Conservation (phyloP, 2,797 vertebrate genomes). For the Myotis pilosus region DNA sequence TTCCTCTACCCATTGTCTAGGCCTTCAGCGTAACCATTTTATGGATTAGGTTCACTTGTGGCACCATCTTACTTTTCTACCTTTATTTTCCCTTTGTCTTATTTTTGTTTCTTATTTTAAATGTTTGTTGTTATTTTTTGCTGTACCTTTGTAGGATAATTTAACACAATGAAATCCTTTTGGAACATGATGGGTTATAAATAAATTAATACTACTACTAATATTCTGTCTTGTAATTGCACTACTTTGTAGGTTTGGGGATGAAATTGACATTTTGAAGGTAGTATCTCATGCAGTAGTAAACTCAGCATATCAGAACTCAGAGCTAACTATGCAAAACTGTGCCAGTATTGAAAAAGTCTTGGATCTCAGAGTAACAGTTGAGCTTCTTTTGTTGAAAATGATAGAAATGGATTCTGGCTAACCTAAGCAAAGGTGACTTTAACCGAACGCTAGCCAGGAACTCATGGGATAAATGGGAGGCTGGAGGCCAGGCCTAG, state of each 20-base stretch:
- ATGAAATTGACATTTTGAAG: slow-evolving; percentile 67
- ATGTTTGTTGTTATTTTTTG: slow-evolving; percentile 11
- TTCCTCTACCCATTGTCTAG: neutral
- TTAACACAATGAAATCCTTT: slow-evolving; percentile 62
- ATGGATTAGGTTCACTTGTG: neutral
- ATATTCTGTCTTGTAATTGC: slow-evolving; percentile 54
- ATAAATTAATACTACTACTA: slow-evolving; percentile 63
- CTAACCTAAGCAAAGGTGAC: neutral
- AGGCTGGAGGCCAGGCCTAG: neutral
- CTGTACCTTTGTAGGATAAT: slow-evolving; percentile 44
- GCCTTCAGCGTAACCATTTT: neutral
- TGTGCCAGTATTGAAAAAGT: neutral
- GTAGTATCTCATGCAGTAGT: slow-evolving; percentile 63
- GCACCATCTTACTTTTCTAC: neutral
- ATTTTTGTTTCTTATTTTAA: slow-evolving; percentile 45
- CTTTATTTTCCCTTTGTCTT: slow-evolving; percentile 39
- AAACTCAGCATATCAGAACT: slow-evolving; percentile 65
- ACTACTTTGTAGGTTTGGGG: slow-evolving; percentile 56
- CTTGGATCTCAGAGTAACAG: neutral
- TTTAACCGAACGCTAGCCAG: neutral
- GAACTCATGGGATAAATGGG: neutral
- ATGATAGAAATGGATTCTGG: slow-evolving; percentile 23
- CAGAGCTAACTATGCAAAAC: slow-evolving; percentile 62
- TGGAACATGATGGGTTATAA: slow-evolving; percentile 62
- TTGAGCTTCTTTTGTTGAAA: neutral